Evolutionary conservation across 2,113 vertebrate genomes (phyloP).

Genomic region (Hippocampus guttulatus): DNA sequence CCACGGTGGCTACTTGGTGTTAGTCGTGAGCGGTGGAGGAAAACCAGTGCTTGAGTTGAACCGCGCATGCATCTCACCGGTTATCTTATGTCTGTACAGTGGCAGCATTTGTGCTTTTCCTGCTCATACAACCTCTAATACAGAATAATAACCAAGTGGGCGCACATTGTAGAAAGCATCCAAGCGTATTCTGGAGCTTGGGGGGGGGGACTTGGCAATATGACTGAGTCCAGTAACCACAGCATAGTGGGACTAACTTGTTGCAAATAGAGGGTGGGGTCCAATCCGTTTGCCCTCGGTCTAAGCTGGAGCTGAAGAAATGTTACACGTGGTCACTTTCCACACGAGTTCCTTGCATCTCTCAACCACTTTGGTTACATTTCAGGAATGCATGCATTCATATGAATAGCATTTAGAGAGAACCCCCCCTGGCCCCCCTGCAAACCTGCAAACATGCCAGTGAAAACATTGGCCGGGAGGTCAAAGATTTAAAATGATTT

Average conservation of each 20-base stretch:
- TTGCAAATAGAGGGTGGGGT: neutral
- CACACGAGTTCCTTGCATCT: conserved; percentile 33
- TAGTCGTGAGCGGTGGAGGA: neutral
- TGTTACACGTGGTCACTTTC: conserved; percentile 19
- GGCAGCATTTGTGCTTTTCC: conserved; percentile 3
- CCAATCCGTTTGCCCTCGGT: conserved; percentile 6
- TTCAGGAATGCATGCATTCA: conserved; percentile 68
- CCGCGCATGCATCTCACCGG: neutral
- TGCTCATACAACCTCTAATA: neutral
- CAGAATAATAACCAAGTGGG: neutral
- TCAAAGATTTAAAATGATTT: conserved; percentile 41
- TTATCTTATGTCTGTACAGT: neutral
- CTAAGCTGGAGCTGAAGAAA: conserved; percentile 6
- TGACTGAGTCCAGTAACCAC: neutral
- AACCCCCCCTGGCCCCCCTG: neutral
- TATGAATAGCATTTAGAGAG: conserved; percentile 33
- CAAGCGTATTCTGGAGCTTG: neutral
- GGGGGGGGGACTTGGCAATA: neutral
- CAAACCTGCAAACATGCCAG: conserved; percentile 53
- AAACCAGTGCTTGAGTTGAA: neutral
- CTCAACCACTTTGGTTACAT: conserved; percentile 60
- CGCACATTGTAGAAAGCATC: neutral
- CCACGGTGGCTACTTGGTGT: conserved; percentile 7
- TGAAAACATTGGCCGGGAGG: conserved; percentile 53
- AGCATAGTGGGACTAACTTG: neutral